These are phyloP conservation scores for Eremobia ochroleuca DNA, from an alignment of 2,888 invertebrate species.

Conservation along the genomic window DNA sequence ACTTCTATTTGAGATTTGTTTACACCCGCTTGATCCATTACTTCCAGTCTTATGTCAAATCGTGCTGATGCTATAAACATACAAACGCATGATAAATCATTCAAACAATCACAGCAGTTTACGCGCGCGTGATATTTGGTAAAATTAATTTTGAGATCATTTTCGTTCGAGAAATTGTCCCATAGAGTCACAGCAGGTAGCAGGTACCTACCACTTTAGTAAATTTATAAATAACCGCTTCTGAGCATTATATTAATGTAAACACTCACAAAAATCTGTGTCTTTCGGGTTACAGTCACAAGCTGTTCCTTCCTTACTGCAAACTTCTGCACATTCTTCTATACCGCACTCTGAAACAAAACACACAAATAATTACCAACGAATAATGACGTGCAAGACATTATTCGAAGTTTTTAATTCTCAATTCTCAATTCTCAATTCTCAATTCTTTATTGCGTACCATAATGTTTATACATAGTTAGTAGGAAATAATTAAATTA, in stretches of 20 bases:
- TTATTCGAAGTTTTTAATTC: not conserved
- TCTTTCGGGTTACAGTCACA: too few relatives aligned
- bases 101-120: too few relatives aligned
- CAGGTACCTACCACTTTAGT: too few relatives aligned
- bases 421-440: not conserved
- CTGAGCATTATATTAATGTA: not conserved
- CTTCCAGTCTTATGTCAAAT: slow-evolving; percentile 91
- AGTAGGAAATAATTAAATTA: too few relatives aligned
- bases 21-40: slow-evolving; percentile 86
- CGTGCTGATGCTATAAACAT: slow-evolving; percentile 90
- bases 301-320: slow-evolving; percentile 48
- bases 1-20: slow-evolving; percentile 85
- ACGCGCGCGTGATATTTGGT: not conserved
- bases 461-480: too few relatives aligned
- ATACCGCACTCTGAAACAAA: slow-evolving; percentile 80
- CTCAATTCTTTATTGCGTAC: too few relatives aligned
- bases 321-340: slow-evolving; percentile 85
- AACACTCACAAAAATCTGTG: too few relatives aligned
- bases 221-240: too few relatives aligned
- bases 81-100: not conserved
- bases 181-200: too few relatives aligned
- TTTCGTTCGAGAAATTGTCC: too few relatives aligned
- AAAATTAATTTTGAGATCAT: too few relatives aligned
- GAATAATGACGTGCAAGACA: not conserved
- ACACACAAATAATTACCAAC: not conserved